These are phyloP conservation scores for Laspeyria flexula DNA, from an alignment of 2,888 invertebrate genomes.

Conservation along the genomic window DNA sequence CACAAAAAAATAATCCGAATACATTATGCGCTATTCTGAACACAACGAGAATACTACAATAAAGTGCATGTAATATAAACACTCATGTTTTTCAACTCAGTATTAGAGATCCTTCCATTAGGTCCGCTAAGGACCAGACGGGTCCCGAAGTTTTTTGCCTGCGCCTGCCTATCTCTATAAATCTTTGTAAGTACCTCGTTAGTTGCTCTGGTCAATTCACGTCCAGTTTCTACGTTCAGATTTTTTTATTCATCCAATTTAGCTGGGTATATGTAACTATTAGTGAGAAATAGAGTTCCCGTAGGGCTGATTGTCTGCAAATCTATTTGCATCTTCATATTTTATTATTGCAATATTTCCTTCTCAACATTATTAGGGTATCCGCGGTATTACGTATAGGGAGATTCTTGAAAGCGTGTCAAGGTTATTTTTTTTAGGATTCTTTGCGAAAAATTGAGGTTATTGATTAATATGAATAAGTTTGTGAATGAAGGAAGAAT, in stretches of 20 bases:
- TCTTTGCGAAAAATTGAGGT: too few species aligned
- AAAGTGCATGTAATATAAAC: slow-evolving; percentile 60
- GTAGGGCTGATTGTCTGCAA: not conserved
- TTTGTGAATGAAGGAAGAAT: too few species aligned
- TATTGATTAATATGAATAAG: too few species aligned
- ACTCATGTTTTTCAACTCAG: slow-evolving; percentile 57
- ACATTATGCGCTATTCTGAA: slow-evolving; percentile 10
- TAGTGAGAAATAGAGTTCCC: slow-evolving; percentile 21
- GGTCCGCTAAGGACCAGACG: slow-evolving; percentile 54
- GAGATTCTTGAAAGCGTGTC: too few species aligned
- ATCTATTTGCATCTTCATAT: not conserved
- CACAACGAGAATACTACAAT: slow-evolving; percentile 47
- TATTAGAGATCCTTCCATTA: slow-evolving; percentile 58
- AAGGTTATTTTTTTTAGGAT: too few species aligned
- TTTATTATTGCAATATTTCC: too few species aligned
- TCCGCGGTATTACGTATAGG: too few species aligned
- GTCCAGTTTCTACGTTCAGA: slow-evolving; percentile 59
- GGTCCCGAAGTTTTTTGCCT: slow-evolving; percentile 64
- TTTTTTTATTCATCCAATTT: slow-evolving; percentile 65
- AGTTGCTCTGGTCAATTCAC: slow-evolving; percentile 72
- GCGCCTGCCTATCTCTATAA: slow-evolving; percentile 70
- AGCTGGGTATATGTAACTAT: slow-evolving; percentile 42
- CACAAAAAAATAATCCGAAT: not conserved
- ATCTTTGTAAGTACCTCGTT: slow-evolving; percentile 78
- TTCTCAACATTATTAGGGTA: too few species aligned